Percentiles rank a stretch among this genome's conserved stretches.
phyloP scores from a whole-genome alignment of 2,888 invertebrate species.

The Tuta absoluta region DNA sequence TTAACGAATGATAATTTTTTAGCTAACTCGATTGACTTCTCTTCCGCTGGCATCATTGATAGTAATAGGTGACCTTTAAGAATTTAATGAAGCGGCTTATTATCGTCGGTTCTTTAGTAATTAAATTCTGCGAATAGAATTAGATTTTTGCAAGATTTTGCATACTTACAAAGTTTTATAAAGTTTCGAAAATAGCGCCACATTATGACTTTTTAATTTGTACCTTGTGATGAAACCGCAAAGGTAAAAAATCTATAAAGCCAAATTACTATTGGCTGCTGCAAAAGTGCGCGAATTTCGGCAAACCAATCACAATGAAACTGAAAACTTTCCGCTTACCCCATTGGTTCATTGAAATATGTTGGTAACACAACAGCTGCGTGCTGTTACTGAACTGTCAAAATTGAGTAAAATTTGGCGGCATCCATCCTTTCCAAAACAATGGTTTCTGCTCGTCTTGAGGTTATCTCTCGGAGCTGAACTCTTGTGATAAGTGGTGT shows the following conservation, averaged over 20 bases:
- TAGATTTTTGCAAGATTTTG: no score
- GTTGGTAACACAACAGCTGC: constrained; percentile 26
- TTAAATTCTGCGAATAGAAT: no score
- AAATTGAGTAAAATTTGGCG: constrained; percentile 31
- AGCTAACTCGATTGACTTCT: no score
- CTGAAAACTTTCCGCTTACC: background rate
- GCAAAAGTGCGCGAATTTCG: background rate
- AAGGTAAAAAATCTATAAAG: background rate
- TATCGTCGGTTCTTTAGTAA: no score
- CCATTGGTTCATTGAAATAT: background rate
- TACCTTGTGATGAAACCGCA: background rate
- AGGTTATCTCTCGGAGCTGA: constrained; percentile 34
- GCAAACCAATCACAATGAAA: background rate
- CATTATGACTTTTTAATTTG: background rate
- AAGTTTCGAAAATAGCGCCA: constrained; percentile 1
- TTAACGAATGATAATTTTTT: no score
- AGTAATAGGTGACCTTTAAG: no score
- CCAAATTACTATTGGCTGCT: background rate
- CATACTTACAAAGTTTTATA: background rate
- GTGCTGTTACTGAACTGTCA: constrained; percentile 26
- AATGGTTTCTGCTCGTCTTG: constrained; percentile 26
- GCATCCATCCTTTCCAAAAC: constrained; percentile 24
- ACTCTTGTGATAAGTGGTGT: constrained; percentile 53
- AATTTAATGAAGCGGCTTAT: no score
- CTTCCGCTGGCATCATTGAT: no score